Conservation (phyloP, 2,113 vertebrate species). For the Anser cygnoides region DNA sequence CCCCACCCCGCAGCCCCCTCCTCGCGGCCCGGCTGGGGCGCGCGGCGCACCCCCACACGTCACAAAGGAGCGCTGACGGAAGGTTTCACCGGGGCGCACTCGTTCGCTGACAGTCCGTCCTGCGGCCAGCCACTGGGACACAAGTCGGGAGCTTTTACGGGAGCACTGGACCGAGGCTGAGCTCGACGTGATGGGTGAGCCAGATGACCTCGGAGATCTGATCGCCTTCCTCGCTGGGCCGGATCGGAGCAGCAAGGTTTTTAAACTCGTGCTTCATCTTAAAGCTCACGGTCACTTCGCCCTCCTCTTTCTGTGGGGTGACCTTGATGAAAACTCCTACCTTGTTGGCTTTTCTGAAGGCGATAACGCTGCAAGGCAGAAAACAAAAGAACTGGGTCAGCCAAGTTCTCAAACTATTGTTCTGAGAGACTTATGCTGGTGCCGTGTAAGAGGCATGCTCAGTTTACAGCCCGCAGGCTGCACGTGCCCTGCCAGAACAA, state of each 20-base stretch:
- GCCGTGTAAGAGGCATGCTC: not conserved
- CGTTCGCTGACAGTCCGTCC: not conserved
- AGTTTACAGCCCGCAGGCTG: not conserved
- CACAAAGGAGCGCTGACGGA: conserved; percentile 52
- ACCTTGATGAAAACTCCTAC: conserved; percentile 99
- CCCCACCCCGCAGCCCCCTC: not conserved
- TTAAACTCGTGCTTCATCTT: conserved; percentile 97
- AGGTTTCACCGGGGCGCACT: not conserved
- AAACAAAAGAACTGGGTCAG: conserved; percentile 39
- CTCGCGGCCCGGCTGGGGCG: not conserved
- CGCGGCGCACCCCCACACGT: conserved; percentile 19
- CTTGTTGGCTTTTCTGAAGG: conserved; percentile 98
- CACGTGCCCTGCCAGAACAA: not conserved
- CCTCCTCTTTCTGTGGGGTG: conserved; percentile 90
- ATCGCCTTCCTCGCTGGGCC: conserved; percentile 85
- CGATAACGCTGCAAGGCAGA: conserved; percentile 83
- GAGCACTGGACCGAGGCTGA: conserved; percentile 90
- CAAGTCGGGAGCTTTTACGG: conserved; percentile 61
- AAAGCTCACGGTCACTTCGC: conserved; percentile 90
- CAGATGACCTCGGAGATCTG: conserved; percentile 86
- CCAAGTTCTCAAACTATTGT: not conserved
- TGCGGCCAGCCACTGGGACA: not conserved
- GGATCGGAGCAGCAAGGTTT: conserved; percentile 90
- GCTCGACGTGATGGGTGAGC: conserved; percentile 95
- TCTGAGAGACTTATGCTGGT: not conserved